Evolutionary conservation across 2,888 invertebrate species (phyloP).

Genomic region (Micropterix aruncella): DNA sequence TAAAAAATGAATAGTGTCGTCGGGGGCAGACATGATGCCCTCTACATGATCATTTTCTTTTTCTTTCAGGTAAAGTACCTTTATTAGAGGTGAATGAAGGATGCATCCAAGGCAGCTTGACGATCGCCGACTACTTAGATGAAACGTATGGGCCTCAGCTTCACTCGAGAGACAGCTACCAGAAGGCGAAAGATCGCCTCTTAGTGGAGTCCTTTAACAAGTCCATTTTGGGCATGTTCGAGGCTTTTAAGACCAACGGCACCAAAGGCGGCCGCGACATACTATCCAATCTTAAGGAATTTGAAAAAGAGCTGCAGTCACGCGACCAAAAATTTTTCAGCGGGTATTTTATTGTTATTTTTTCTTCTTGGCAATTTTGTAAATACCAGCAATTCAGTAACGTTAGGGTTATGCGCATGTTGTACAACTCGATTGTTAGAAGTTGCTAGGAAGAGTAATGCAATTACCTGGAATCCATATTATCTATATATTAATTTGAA

Average conservation of each 20-base stretch:
- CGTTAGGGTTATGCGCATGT: too few relatives aligned
- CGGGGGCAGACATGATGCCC: too few relatives aligned
- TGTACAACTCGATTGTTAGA: too few relatives aligned
- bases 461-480: too few relatives aligned
- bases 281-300: conserved; percentile 32
- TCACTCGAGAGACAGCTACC: conserved; percentile 49
- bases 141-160: conserved; percentile 56
- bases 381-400: too few relatives aligned
- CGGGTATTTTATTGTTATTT: too few relatives aligned
- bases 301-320: conserved; percentile 37
- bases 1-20: too few relatives aligned
- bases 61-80: conserved; percentile 54
- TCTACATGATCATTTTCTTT: too few relatives aligned
- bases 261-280: conserved; percentile 36
- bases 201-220: conserved; percentile 57
- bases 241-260: conserved; percentile 35
- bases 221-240: conserved; percentile 33
- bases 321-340: conserved; percentile 21
- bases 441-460: too few relatives aligned
- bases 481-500: too few relatives aligned
- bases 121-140: conserved; percentile 71
- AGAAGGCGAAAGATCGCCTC: conserved; percentile 58
- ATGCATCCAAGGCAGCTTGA: conserved; percentile 61
- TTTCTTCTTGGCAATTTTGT: too few relatives aligned
- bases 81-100: conserved; percentile 59